These are phyloP conservation scores for Heterocephalus glaber DNA, from an alignment of 2,113 vertebrate genomes.

Conservation along the genomic window DNA sequence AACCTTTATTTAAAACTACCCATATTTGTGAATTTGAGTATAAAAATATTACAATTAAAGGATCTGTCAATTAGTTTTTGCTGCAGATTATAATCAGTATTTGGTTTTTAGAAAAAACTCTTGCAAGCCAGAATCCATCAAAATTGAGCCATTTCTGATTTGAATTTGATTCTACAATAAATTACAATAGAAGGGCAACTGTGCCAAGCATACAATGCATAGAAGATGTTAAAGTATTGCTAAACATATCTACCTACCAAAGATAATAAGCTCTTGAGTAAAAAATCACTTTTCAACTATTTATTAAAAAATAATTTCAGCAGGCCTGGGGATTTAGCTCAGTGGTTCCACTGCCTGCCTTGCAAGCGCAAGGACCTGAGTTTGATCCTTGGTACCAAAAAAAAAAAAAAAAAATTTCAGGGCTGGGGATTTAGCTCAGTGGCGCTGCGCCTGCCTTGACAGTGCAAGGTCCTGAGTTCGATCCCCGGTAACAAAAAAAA, in stretches of 20 bases:
- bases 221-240: neutral
- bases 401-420: no score
- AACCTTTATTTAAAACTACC: slow-evolving; percentile 11
- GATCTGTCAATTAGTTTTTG: neutral
- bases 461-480: no score
- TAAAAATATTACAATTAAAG: slow-evolving; percentile 33
- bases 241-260: neutral
- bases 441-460: no score
- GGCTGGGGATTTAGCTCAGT: no score
- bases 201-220: slow-evolving; percentile 7
- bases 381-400: no score
- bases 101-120: slow-evolving; percentile 49
- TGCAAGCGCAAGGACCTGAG: no score
- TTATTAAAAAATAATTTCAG: slow-evolving; percentile 48
- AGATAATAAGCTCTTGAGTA: neutral
- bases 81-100: neutral
- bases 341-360: no score
- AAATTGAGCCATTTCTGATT: neutral
- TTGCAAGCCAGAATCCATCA: neutral
- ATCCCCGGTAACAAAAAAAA: no score
- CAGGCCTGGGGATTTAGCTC: no score
- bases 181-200: neutral
- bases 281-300: slow-evolving; percentile 20
- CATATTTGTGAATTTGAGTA: neutral
- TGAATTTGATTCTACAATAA: slow-evolving; percentile 47